These are phyloP conservation scores for Vollenhovia emeryi DNA, from an alignment of 1,140 invertebrate species.

Conservation along the genomic window DNA sequence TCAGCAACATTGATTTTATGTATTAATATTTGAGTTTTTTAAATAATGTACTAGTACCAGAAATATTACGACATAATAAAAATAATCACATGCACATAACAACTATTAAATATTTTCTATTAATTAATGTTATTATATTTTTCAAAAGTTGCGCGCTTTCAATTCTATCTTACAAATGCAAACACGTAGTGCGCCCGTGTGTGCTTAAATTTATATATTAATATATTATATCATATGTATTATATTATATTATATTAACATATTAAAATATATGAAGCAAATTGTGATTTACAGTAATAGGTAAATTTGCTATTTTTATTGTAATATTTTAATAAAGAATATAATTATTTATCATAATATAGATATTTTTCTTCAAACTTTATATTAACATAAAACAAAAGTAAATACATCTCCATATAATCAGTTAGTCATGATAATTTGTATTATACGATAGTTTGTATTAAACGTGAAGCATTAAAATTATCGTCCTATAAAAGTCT, in stretches of 20 bases:
- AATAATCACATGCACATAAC: too few species aligned
- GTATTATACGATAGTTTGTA: not conserved
- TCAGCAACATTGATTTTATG: not conserved
- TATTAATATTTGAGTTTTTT: too few species aligned
- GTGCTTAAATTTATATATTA: too few species aligned
- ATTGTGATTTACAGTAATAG: not conserved
- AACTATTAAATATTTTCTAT: too few species aligned
- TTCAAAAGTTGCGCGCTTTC: too few species aligned
- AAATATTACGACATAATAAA: too few species aligned
- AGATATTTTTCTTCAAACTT: not conserved
- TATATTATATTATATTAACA: too few species aligned
- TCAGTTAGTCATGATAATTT: not conserved
- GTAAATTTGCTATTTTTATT: not conserved
- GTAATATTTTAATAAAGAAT: not conserved
- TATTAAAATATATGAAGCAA: too few species aligned
- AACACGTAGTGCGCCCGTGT: too few species aligned
- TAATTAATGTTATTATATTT: too few species aligned
- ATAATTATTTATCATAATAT: conserved; percentile 5
- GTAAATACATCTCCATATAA: not conserved
- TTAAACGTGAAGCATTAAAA: conserved; percentile 16
- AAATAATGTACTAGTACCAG: too few species aligned
- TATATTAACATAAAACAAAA: not conserved
- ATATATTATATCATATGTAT: not conserved
- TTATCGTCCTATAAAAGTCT: conserved; percentile 3
- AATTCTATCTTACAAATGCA: not conserved